Percentiles rank a stretch among this genome's conserved stretches.
Conservation (phyloP, 2,888 invertebrate species). For the Luffia ferchaultella region DNA sequence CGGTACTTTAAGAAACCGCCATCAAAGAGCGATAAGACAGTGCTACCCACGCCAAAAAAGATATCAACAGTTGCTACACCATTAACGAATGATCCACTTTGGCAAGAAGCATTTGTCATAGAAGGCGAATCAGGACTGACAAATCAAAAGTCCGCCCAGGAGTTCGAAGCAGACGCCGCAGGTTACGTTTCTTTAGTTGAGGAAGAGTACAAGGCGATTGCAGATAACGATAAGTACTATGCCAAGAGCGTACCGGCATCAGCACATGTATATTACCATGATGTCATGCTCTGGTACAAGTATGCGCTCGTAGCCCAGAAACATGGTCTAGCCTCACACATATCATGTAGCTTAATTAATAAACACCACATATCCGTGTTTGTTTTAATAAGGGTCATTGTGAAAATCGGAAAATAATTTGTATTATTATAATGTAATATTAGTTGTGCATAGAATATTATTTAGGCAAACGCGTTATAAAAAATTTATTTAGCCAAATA, state of each 20-base stretch:
- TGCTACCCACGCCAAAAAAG: background rate
- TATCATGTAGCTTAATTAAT: too few species aligned
- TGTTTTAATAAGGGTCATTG: too few species aligned
- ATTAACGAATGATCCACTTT: conserved; percentile 1
- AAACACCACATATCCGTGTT: too few species aligned
- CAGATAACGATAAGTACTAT: background rate
- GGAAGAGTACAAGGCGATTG: conserved; percentile 1
- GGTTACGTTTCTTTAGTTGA: conserved; percentile 1
- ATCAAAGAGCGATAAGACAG: too few species aligned
- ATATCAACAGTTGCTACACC: background rate
- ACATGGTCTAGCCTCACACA: background rate
- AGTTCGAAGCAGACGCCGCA: background rate
- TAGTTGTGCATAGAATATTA: too few species aligned
- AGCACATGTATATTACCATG: background rate
- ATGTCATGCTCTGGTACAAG: background rate
- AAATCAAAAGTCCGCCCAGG: background rate
- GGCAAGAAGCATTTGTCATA: background rate
- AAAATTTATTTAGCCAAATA: too few species aligned
- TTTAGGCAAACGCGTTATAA: too few species aligned
- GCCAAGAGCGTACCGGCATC: background rate
- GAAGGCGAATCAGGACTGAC: background rate
- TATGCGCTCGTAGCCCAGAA: background rate
- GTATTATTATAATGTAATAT: too few species aligned
- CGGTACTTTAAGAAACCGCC: too few species aligned
- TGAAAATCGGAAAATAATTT: too few species aligned